Evolutionary conservation across 2,888 invertebrate genomes (phyloP), one percentile per base, ranked within the genome.

Genomic region (Criorhina ranunculi): DNA sequence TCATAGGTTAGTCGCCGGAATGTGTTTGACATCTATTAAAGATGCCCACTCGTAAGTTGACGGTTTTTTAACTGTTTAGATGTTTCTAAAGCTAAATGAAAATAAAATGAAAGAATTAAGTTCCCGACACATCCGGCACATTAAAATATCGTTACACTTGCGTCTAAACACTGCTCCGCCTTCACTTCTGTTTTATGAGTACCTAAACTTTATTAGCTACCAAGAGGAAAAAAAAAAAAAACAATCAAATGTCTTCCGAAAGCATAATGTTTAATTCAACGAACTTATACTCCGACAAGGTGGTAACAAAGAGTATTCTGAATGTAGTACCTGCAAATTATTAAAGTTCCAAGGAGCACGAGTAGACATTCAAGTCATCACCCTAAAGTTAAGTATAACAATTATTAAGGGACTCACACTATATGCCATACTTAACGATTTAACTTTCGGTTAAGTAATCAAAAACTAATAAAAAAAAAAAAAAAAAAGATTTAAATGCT

Each of bases 401-500:
- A 49, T 1, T 49, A 4, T 49, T 19, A 49, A n/a, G 19, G 49
- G 9, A 1, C 49, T 5, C 9, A 19, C 49, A 24, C 19, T 19
- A 49, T 46, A n/a, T 49, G 49, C 19, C 0, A 49, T 49, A 49
- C 19, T 49, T 24, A 24, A 51, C 31, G 29, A 51, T 12, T 51
- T 12, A 31, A 51, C n/a, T 51, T 29, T 9, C 29, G 7, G 29
- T 51, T 24, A n/a, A 51, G 51, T 12, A 51, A 51, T 51, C 12
- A 51, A 51, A 29, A 51, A 51, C 51, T 29, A 51, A 51, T 51
- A 29, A 51, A 51, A 51, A 31, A 7, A 11, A 49, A 29, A 51
- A 51, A 51, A 31, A 7, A 11, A 49, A 24, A 1, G 49, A 1
- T 44, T 44, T 44, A 24, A 49, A 49, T 3, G 49, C 49, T 51